A percentile compares a stretch with the other conserved stretches of the same genome.
Evolutionary conservation across 2,888 invertebrate species (phyloP).

Genomic region (Orthosia gothica): DNA sequence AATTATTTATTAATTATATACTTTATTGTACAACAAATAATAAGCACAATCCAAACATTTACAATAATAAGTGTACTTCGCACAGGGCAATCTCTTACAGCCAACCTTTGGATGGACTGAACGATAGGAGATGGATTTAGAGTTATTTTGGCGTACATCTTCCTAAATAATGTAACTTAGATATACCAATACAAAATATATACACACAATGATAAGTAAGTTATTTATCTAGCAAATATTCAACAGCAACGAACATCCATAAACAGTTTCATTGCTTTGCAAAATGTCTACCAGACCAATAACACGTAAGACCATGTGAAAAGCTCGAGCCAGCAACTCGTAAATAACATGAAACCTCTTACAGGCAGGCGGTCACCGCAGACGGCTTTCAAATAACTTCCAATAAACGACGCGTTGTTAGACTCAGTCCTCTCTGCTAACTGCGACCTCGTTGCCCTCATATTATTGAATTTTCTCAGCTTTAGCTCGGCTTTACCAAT

Average conservation of each 20-base stretch:
- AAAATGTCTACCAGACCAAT: slow-evolving; percentile 45
- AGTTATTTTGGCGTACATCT: too few relatives aligned
- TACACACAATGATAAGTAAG: too few relatives aligned
- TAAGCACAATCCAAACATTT: too few relatives aligned
- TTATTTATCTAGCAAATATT: slow-evolving; percentile 10
- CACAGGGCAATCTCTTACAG: too few relatives aligned
- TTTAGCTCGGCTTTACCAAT: slow-evolving; percentile 78
- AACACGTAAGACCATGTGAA: slow-evolving; percentile 62
- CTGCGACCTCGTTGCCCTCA: slow-evolving; percentile 69
- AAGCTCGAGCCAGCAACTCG: slow-evolving; percentile 64
- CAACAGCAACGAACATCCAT: slow-evolving; percentile 2
- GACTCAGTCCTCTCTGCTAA: slow-evolving; percentile 63
- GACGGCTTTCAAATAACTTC: slow-evolving; percentile 79
- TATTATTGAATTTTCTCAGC: slow-evolving; percentile 82
- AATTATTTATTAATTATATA: too few relatives aligned
- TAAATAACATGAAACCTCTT: slow-evolving; percentile 65
- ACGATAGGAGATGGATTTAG: too few relatives aligned
- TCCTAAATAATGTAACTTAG: too few relatives aligned
- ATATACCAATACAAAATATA: too few relatives aligned
- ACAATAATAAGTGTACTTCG: too few relatives aligned
- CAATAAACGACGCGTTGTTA: slow-evolving; percentile 76
- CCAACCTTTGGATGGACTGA: too few relatives aligned
- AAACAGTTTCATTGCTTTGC: slow-evolving; percentile 15
- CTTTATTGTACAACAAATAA: too few relatives aligned
- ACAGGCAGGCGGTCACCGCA: too few relatives aligned